phyloP scores from a whole-genome alignment of 2,797 vertebrate species.

The Cebuella pygmaea region DNA sequence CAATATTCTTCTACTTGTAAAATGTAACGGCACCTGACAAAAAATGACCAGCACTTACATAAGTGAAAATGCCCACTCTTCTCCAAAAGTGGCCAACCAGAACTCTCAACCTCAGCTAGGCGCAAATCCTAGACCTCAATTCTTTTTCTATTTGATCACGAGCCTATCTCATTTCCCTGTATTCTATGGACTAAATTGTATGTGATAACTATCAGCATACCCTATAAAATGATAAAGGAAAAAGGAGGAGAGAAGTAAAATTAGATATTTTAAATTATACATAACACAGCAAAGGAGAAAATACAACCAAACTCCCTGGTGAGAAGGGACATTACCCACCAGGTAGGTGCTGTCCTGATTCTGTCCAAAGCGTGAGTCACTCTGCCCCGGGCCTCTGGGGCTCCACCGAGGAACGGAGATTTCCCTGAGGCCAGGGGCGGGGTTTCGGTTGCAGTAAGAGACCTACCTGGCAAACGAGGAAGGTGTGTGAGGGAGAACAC shows the following conservation, averaged over 20 bases:
- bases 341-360: not conserved
- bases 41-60: not conserved
- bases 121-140: not conserved
- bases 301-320: not conserved
- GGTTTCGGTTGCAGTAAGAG: not conserved
- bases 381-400: not conserved
- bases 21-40: not conserved
- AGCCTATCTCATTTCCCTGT: not conserved
- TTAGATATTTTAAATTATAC: not conserved
- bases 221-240: not conserved
- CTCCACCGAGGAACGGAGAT: not conserved
- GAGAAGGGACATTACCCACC: not conserved
- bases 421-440: not conserved
- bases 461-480: not conserved
- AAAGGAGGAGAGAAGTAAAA: not conserved
- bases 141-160: not conserved
- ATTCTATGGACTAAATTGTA: not conserved
- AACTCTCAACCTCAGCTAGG: not conserved
- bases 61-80: not conserved
- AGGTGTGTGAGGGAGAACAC: not conserved
- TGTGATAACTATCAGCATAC: not conserved
- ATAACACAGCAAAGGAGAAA: not conserved
- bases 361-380: not conserved
- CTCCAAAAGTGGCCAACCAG: not conserved
- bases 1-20: not conserved